Base-by-base conservation (phyloP, 1,140 invertebrate genomes). In the Melipona quadrifasciata region DNA sequence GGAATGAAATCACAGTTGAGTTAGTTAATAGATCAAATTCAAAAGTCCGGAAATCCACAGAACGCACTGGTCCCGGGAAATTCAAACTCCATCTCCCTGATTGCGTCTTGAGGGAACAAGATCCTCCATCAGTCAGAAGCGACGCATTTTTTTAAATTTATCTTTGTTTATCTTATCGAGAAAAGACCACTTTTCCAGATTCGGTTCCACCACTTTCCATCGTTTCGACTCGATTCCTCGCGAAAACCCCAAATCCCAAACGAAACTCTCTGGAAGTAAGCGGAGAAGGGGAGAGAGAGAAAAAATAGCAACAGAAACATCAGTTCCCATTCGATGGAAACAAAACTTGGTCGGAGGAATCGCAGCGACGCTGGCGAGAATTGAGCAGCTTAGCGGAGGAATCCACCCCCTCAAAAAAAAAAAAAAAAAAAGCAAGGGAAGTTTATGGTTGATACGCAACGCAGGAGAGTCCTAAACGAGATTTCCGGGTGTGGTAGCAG, bases 371-470 rank as follows among this genome's bases (percentile, higher is more conserved):
- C 53, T 79, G 31, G 24, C 12, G 21, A 79, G 51, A 70, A 70
- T 55, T 55, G 39, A 19, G 24, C 77, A 65, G 51, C 72, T 31
- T 53, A 73, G n/a, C 51, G 0, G 16, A 73, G n/a, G 39, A 47
- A 47, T 5, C 0, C 39, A 39, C 34, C 34, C 34, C 1, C 34
- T 39, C 34, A 39, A 39, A 39, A 39, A 39, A 39, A 39, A 39
- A 39, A 39, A 10, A 47, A 10, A 71, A 71, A 71, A 39, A n/a
- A 39, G 11, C 24, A 39, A n/a, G 21, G 70, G 24, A n/a, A 47
- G 70, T 71, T 71, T 71, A 71, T 71, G 70, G 71, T 1, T 55
- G 34, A 39, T 53, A 27, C 47, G 67, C 51, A 53, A 27, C 71
- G 19, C 71, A 2, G 47, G n/a, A 21, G 31, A 53, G n/a, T 53